Base-by-base conservation (phyloP, 1,140 invertebrate species). In the Microplitis demolitor region DNA sequence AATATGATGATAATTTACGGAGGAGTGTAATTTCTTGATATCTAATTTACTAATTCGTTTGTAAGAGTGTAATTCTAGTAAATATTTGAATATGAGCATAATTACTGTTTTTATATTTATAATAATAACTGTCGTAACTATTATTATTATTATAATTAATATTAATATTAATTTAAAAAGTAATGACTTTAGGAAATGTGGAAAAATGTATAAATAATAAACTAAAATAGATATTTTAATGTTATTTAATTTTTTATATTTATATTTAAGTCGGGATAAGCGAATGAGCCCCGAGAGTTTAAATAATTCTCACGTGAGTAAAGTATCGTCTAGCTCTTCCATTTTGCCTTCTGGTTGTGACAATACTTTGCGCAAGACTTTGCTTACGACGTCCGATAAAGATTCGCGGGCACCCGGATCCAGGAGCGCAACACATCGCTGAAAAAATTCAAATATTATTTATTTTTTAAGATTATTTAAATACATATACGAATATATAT, bases 271-370 rank as follows among this genome's bases (percentile, higher is more conserved):
- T 72, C 73, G 51, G 60, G 64, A 62, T 75, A 69, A 76, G 74
- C 66, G 60, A 69, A 73, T 63, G 76, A 81, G 75, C 76, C 78
- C 76, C 79, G 73, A 69, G 71, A 76, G 78, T 60, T 76, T 66
- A 71, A 81, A 79, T 80, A 72, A 80, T 74, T 85, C 84, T 92
- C 91, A 94, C 82, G 91, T 92, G 77, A 97, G 89, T 80, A 98
- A 87, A 33, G 96, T 97, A 82, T 96, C 95, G 85, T 98, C 97
- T 71, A 98, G 89, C 80, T 97, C 94, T 83, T 97, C 96, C 80
- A 95, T 92, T 82, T 95, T 94, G 72, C 92, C 91, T 83, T 96
- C 93, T 9, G 92, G 89, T 79, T 94, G 93, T 31, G 89, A 89
- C 16, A 91, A 87, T 14, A 93, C 89, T 87, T 95, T 95, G 69